phyloP scores from a whole-genome alignment of 2,888 invertebrate genomes.

The Venusia cambrica region DNA sequence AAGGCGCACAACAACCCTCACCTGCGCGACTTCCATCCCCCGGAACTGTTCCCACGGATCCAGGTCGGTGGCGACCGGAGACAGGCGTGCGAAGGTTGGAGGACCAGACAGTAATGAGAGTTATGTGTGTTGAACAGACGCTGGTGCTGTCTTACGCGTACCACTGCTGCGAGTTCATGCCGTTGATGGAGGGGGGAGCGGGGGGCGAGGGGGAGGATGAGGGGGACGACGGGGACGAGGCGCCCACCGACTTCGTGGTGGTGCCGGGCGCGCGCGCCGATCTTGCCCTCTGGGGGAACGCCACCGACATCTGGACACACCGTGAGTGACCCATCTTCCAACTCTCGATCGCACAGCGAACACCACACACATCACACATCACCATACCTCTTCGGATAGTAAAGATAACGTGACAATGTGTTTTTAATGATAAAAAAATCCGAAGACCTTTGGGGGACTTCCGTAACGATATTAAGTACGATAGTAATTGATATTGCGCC shows the following conservation, averaged over 20 bases:
- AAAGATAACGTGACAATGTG: no score
- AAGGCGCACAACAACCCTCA: conserved; percentile 96
- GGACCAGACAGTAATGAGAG: no score
- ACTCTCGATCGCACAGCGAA: background rate
- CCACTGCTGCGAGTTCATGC: conserved; percentile 96
- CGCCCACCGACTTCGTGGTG: conserved; percentile 64
- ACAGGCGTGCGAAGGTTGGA: no score
- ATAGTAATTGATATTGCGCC: no score
- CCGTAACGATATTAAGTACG: no score
- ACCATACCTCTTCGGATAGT: no score
- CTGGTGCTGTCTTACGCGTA: conserved; percentile 96
- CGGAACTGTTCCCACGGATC: conserved; percentile 92
- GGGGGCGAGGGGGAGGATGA: conserved; percentile 83
- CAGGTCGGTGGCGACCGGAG: no score
- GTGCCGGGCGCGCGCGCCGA: conserved; percentile 59
- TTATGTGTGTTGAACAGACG: conserved; percentile 73
- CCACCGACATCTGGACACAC: conserved; percentile 91
- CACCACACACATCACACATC: no score
- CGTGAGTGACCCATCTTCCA: conserved; percentile 80
- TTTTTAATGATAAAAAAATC: no score
- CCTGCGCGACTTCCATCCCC: conserved; percentile 92
- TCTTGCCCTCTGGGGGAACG: conserved; percentile 89
- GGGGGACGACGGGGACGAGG: conserved; percentile 49
- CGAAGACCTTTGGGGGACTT: no score
- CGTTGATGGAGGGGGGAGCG: conserved; percentile 83